Evolutionary conservation across 53 echinoderm and acorn worm species (phyloP).

Genomic region (Paracentrotus lividus): DNA sequence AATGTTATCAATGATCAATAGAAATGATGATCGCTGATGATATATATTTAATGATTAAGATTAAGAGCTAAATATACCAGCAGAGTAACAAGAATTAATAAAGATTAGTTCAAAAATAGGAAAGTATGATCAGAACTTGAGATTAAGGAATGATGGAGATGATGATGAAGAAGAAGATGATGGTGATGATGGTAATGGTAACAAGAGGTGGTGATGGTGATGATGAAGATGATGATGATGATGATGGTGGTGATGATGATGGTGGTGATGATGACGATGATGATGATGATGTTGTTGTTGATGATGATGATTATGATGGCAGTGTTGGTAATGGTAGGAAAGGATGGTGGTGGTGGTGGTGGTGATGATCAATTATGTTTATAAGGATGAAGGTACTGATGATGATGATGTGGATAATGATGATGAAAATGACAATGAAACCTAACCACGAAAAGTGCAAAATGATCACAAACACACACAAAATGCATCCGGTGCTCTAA

Average conservation of each 20-base stretch:
- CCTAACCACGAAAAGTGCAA: background rate
- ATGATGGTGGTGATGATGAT: too few relatives aligned
- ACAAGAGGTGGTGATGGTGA: background rate
- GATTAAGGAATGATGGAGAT: background rate
- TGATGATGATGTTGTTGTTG: background rate
- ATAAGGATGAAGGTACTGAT: background rate
- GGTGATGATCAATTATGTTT: background rate
- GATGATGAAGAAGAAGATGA: background rate
- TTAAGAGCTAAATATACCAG: too few relatives aligned
- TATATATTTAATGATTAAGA: too few relatives aligned
- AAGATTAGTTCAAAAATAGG: background rate
- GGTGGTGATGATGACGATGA: background rate
- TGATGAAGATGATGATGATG: background rate
- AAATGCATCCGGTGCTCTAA: background rate
- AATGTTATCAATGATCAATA: background rate
- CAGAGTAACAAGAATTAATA: background rate
- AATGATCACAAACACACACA: background rate
- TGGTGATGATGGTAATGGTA: background rate
- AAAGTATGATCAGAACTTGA: too few relatives aligned
- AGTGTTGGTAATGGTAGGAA: background rate
- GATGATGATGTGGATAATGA: background rate
- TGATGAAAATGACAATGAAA: background rate
- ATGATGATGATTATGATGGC: background rate
- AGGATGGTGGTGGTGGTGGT: background rate
- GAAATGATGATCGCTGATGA: background rate